Conservation (phyloP, 1,140 invertebrate genomes). For the Drosophila malerkotliana region DNA sequence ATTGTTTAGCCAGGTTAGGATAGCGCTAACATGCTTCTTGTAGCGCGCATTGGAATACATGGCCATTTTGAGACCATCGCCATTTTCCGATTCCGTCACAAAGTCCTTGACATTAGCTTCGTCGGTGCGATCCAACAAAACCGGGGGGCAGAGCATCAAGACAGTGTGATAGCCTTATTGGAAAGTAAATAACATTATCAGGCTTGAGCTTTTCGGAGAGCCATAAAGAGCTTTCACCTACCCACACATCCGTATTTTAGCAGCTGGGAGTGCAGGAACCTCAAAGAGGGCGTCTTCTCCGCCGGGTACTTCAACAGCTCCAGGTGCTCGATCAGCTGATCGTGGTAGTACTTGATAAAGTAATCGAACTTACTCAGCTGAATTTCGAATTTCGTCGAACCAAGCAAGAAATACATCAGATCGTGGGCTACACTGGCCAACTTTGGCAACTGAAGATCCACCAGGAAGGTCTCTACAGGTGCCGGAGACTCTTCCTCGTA, state of each 20-base stretch:
- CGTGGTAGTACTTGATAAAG: slow-evolving; percentile 63
- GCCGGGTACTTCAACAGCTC: slow-evolving; percentile 57
- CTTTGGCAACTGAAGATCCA: slow-evolving; percentile 79
- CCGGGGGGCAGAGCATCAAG: slow-evolving; percentile 44
- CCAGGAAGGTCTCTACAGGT: slow-evolving; percentile 64
- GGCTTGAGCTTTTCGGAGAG: not conserved
- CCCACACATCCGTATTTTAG: slow-evolving; percentile 60
- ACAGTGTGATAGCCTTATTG: slow-evolving; percentile 43
- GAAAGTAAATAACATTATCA: not conserved
- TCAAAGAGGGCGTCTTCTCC: slow-evolving; percentile 73
- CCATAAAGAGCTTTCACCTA: slow-evolving; percentile 6
- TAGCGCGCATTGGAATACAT: slow-evolving; percentile 56
- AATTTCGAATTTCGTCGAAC: slow-evolving; percentile 51
- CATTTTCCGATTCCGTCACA: slow-evolving; percentile 40
- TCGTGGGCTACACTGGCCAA: slow-evolving; percentile 72
- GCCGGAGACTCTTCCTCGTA: slow-evolving; percentile 42
- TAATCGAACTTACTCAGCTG: slow-evolving; percentile 64
- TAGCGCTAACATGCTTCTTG: slow-evolving; percentile 37
- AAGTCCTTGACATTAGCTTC: slow-evolving; percentile 45
- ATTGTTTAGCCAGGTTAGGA: slow-evolving; percentile 53
- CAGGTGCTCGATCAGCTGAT: slow-evolving; percentile 51
- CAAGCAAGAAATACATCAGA: slow-evolving; percentile 70
- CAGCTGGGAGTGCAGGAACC: slow-evolving; percentile 61
- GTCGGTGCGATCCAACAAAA: slow-evolving; percentile 51
- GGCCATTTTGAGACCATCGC: slow-evolving; percentile 39